Percentiles rank a stretch among this genome's conserved stretches.
Evolutionary conservation across 2,113 vertebrate species (phyloP).

Genomic region (Ia io): DNA sequence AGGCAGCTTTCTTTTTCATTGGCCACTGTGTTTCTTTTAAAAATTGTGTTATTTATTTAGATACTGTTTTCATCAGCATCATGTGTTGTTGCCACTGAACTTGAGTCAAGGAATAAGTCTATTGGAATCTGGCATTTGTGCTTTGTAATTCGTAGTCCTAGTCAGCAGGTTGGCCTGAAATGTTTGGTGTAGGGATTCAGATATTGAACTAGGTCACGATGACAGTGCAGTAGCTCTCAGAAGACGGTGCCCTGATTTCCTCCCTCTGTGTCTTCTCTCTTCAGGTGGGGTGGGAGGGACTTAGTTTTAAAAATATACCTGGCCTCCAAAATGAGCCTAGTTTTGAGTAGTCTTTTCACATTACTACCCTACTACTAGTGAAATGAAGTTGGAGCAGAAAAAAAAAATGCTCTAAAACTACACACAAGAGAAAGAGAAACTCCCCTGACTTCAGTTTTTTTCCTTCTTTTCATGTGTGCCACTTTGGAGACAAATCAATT

Average conservation of each 20-base stretch:
- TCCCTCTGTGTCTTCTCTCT: background rate
- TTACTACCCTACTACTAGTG: background rate
- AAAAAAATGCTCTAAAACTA: background rate
- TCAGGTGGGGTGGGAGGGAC: background rate
- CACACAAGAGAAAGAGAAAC: background rate
- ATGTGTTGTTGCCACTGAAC: background rate
- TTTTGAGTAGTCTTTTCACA: background rate
- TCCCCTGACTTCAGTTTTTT: background rate
- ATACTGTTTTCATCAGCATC: background rate
- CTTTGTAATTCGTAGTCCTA: background rate
- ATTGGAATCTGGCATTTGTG: background rate
- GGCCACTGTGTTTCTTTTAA: background rate
- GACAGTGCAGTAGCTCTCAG: background rate
- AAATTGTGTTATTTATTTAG: background rate
- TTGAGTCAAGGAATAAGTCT: background rate
- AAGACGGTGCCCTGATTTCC: background rate
- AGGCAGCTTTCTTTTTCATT: background rate
- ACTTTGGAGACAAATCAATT: background rate
- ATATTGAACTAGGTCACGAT: background rate
- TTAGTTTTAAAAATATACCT: background rate
- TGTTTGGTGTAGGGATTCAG: background rate
- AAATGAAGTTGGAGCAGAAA: background rate
- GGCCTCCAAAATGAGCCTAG: background rate
- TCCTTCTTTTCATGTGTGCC: background rate
- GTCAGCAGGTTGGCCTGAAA: background rate